Conservation (phyloP, 2,113 vertebrate species). For the Seriola aureovittata region DNA sequence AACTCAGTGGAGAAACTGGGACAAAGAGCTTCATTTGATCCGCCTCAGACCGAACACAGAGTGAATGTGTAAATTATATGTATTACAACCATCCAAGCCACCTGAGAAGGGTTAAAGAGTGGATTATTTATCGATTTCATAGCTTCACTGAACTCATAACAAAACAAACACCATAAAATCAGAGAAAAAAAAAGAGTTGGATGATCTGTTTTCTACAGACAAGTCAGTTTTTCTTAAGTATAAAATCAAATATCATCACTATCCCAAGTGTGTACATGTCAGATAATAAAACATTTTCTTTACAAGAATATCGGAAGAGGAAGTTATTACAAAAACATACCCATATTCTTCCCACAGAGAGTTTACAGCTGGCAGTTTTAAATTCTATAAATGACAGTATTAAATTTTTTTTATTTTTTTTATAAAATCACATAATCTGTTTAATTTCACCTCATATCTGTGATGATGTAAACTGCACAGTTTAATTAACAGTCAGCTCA, state of each 20-base stretch:
- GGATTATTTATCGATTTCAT: not conserved
- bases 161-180: not conserved
- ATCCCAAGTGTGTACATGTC: not conserved
- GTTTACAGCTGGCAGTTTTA: not conserved
- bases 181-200: not conserved
- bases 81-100: not conserved
- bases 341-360: not conserved
- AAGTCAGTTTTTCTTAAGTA: too few relatives aligned
- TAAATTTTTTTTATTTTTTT: too few relatives aligned
- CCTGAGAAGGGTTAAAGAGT: not conserved
- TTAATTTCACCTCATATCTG: not conserved
- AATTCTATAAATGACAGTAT: not conserved
- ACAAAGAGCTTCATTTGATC: conserved; percentile 11
- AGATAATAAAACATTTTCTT: not conserved
- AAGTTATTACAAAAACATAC: not conserved
- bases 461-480: not conserved
- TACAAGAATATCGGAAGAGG: not conserved
- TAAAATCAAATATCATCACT: not conserved
- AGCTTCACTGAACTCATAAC: not conserved
- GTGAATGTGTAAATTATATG: not conserved
- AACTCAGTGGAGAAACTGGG: not conserved
- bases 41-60: not conserved
- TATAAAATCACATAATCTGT: too few relatives aligned
- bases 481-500: not conserved
- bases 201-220: too few relatives aligned